These are phyloP conservation scores for Amazona ochrocephala DNA, from an alignment of 2,797 vertebrate genomes.

Conservation along the genomic window DNA sequence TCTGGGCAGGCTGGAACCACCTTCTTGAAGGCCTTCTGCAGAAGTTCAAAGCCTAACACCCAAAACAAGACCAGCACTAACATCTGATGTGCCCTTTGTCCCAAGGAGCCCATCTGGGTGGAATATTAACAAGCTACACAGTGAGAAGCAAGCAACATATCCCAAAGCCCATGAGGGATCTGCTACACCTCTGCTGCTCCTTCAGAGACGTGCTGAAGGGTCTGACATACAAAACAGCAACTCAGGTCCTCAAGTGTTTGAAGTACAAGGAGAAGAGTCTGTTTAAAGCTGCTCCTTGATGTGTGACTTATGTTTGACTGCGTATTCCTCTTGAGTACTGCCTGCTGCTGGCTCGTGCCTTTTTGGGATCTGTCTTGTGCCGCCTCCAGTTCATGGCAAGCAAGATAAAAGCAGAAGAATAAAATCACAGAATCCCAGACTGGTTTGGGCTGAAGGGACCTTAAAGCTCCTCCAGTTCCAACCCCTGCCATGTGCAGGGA, in stretches of 20 bases:
- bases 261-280: background rate
- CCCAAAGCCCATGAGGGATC: background rate
- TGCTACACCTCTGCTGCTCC: background rate
- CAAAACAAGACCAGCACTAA: background rate
- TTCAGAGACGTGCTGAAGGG: background rate
- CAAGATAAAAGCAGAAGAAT: background rate
- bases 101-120: background rate
- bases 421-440: background rate
- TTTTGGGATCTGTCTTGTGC: rapidly evolving
- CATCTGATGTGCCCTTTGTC: background rate
- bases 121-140: rapidly evolving
- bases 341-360: rapidly evolving
- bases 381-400: rapidly evolving
- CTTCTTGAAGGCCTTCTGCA: background rate
- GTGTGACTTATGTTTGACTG: rapidly evolving
- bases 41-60: background rate
- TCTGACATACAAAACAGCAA: background rate
- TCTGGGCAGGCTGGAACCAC: background rate
- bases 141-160: rapidly evolving
- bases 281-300: background rate
- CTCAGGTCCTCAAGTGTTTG: rapidly evolving
- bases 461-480: background rate
- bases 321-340: background rate
- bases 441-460: background rate
- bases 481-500: rapidly evolving